Evolutionary conservation across 2,888 invertebrate genomes (phyloP), one percentile per base, ranked within the genome.

Genomic region (Strigamia crassipes): DNA sequence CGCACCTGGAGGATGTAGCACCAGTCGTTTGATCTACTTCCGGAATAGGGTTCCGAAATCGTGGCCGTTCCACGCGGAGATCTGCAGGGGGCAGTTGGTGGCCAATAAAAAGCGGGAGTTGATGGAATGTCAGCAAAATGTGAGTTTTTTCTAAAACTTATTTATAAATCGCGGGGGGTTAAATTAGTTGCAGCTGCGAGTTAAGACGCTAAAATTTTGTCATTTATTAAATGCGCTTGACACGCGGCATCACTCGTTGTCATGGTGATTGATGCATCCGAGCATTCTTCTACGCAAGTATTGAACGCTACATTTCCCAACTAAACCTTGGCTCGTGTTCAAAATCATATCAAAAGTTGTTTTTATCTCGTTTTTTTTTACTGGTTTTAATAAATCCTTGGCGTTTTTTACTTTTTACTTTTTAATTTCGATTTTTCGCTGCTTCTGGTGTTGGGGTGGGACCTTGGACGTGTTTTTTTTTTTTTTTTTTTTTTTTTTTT

Each of bases 41-140:
- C 12, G 31, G 12, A 73, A 27, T 12, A 31, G 31, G n/a, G 73
- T 73, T 27, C 27, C 73, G 12, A 73, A 73, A 31, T 27, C 73
- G 12, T 73, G 73, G 73, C 31, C 73, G 31, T 73, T 73, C 31
- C 27, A 73, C 13, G 73, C 73, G 12, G 73, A 31, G 27, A 27
- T 73, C 31, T 73, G 73, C 31, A 73, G 31, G 31, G 73, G 73
- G 31, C 73, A 73, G 73, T 73, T 73, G 5, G 73, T 73, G 73
- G 73, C 73, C 73, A 73, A 27, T 73, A 73, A 73, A 73, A 73
- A 73, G n/a, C 27, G 10, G 73, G 73, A 27, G 73, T 31, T 73
- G 73, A 73, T 73, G 73, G 73, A 73, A n/a, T 31, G 23, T 73
- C 73, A 12, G n/a, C 27, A 73, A 73, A 31, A 73, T 27, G 73